Percentiles rank a stretch among this genome's conserved stretches.
These are phyloP conservation scores for Esox masquinongy DNA, from an alignment of 2,797 vertebrate species.

Conservation along the genomic window DNA sequence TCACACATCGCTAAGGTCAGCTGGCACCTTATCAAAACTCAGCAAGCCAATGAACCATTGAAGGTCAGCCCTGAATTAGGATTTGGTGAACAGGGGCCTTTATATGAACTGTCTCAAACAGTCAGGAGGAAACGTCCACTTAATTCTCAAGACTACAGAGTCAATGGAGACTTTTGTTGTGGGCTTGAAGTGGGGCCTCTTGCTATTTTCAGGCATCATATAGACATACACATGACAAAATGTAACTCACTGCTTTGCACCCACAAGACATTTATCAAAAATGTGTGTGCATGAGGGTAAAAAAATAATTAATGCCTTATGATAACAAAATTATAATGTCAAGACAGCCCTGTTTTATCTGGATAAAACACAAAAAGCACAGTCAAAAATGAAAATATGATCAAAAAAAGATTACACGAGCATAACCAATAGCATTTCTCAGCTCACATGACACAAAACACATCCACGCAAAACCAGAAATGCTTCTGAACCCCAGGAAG, in stretches of 20 bases:
- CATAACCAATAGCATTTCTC: not conserved
- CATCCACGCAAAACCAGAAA: not conserved
- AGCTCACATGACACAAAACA: not conserved
- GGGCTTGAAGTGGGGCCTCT: constrained; percentile 19
- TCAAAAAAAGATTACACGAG: not conserved
- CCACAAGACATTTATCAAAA: not conserved
- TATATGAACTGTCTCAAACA: not conserved
- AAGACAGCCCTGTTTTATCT: not conserved
- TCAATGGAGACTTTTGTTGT: constrained; percentile 26
- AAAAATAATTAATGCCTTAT: not conserved
- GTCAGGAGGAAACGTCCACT: constrained; percentile 13
- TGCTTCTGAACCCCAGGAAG: not conserved
- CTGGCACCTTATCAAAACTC: not conserved
- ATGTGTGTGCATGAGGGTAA: not conserved
- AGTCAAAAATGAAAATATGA: not conserved
- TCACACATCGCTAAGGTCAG: constrained; percentile 8
- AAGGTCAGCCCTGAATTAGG: constrained; percentile 29
- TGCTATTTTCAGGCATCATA: not conserved
- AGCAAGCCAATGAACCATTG: constrained; percentile 16
- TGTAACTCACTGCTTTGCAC: not conserved
- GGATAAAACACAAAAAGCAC: constrained; percentile 4
- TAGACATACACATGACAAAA: not conserved
- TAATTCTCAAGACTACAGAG: constrained; percentile 20
- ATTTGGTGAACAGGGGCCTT: constrained; percentile 2
- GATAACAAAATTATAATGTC: constrained; percentile 7